These are phyloP conservation scores for Virgularia gustaviana DNA, from an alignment of 92 coral and sea anemone species.

Conservation along the genomic window DNA sequence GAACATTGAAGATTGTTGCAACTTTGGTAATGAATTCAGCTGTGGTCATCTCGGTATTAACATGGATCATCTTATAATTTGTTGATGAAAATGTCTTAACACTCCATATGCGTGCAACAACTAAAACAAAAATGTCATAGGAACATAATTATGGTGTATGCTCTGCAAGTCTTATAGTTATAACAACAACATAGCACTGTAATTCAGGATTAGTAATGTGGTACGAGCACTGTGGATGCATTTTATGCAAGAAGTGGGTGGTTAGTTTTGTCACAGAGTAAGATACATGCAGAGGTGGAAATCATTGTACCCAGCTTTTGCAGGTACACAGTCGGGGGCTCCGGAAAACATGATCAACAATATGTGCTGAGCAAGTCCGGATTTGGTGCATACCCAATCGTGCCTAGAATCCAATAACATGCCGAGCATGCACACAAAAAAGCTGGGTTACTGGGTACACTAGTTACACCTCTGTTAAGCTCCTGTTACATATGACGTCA, in stretches of 20 bases:
- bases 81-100: conserved; percentile 45
- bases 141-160: not conserved
- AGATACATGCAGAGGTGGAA: not conserved
- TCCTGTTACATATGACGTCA: too few species aligned
- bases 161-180: not conserved
- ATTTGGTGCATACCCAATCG: too few species aligned
- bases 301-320: not conserved
- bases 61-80: conserved; percentile 52
- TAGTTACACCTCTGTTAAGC: too few species aligned
- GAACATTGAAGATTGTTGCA: conserved; percentile 45
- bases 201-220: too few species aligned
- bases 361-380: too few species aligned
- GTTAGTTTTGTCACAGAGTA: not conserved
- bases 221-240: not conserved
- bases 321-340: too few species aligned
- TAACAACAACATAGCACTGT: not conserved
- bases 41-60: conserved; percentile 52
- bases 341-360: too few species aligned
- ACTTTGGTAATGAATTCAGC: conserved; percentile 49
- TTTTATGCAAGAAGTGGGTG: not conserved
- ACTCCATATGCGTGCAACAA: conserved; percentile 49
- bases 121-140: conserved; percentile 30
- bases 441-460: too few species aligned
- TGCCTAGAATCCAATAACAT: too few species aligned
- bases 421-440: too few species aligned